Evolutionary conservation across 2,888 invertebrate genomes (phyloP).

Genomic region (Macaria liturata): DNA sequence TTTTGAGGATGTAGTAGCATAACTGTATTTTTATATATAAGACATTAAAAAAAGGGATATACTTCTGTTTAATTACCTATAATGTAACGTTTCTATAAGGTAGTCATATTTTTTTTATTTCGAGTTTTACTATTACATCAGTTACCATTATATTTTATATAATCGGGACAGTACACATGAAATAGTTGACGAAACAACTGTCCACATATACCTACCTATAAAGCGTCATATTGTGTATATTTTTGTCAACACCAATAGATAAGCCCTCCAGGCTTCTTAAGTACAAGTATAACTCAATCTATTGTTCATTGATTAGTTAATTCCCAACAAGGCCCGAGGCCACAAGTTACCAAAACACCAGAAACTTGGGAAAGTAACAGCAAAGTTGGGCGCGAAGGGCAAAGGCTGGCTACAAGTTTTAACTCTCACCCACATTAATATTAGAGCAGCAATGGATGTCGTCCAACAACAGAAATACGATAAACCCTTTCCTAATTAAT

Average conservation of each 20-base stretch:
- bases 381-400: conserved; percentile 21
- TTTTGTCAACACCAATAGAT: not conserved
- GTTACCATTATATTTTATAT: no score
- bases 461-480: not conserved
- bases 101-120: no score
- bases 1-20: no score
- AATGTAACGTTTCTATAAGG: no score
- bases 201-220: not conserved
- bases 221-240: not conserved
- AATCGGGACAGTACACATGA: no score
- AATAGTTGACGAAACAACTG: not conserved
- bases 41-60: no score
- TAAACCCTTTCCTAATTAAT: no score
- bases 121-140: no score
- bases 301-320: conserved; percentile 28
- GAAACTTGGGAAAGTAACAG: conserved; percentile 23
- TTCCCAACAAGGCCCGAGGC: conserved; percentile 22
- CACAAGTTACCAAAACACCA: conserved; percentile 22
- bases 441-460: conserved; percentile 21
- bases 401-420: conserved; percentile 28
- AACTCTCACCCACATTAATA: conserved; percentile 27
- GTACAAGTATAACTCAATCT: conserved; percentile 13
- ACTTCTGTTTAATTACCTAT: no score
- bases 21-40: no score
- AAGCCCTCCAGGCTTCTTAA: no score